A percentile compares a stretch with the other conserved stretches of the same genome.
phyloP scores from a whole-genome alignment of 2,113 vertebrate genomes.

The Campylorhamphus procurvoides region DNA sequence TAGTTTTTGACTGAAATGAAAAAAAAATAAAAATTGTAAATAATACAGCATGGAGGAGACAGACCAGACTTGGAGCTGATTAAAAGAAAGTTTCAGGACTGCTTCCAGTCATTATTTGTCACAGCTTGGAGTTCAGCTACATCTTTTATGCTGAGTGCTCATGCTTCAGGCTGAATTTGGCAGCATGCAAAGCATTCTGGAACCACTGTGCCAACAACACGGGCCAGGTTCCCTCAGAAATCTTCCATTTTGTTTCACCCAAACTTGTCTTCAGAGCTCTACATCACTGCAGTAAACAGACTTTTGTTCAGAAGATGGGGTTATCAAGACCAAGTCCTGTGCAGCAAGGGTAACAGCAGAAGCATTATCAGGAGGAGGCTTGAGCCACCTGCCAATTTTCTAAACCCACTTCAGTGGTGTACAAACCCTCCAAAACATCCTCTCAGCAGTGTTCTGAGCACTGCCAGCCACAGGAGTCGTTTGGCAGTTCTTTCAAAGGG shows the following conservation, averaged over 20 bases:
- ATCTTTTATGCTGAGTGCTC: background rate
- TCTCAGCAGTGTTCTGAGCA: background rate
- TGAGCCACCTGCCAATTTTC: background rate
- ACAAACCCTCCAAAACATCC: background rate
- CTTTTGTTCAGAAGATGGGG: background rate
- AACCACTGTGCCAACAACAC: background rate
- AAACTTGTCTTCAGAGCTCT: background rate
- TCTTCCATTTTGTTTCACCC: background rate
- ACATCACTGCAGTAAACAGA: background rate
- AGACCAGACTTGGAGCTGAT: background rate
- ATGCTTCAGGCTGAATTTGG: background rate
- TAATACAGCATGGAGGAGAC: background rate
- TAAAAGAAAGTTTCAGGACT: background rate
- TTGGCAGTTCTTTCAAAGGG: background rate
- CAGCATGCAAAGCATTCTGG: background rate
- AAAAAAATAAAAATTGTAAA: background rate
- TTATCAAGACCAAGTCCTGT: background rate
- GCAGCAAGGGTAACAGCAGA: background rate
- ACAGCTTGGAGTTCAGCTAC: background rate
- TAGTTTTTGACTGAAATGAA: slow-evolving; percentile 80
- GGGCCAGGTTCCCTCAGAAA: background rate
- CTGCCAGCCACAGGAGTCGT: background rate
- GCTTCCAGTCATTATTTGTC: background rate
- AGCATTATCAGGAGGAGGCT: background rate
- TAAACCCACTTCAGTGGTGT: background rate